Evolutionary conservation across 2,888 invertebrate genomes (phyloP).

Genomic region (Scaptomyza parva): DNA sequence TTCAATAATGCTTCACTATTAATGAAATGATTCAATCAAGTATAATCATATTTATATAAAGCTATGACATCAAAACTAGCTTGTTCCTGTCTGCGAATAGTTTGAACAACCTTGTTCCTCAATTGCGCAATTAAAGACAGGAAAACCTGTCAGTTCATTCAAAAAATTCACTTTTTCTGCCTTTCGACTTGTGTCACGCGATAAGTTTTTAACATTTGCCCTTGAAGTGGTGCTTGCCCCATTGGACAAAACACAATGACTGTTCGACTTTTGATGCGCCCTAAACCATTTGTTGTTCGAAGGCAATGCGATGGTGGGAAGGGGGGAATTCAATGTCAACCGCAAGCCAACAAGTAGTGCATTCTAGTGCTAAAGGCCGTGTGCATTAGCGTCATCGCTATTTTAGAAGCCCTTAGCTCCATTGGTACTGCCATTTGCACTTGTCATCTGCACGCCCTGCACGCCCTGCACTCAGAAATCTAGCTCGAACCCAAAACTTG

Average conservation of each 20-base stretch:
- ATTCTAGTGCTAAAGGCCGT: conserved; percentile 10
- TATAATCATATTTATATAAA: too few species aligned
- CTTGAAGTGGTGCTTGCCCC: conserved; percentile 24
- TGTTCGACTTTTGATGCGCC: not conserved
- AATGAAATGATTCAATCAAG: too few species aligned
- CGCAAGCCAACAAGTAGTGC: conserved; percentile 19
- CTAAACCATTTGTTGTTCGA: conserved; percentile 22
- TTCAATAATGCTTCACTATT: not conserved
- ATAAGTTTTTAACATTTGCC: conserved; percentile 37
- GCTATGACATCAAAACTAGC: too few species aligned
- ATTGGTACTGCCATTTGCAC: conserved; percentile 31
- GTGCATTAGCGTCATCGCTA: conserved; percentile 51
- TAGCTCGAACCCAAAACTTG: not conserved
- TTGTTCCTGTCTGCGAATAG: not conserved
- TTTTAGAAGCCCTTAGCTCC: conserved; percentile 6
- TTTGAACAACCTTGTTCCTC: not conserved
- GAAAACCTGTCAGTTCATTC: conserved; percentile 21
- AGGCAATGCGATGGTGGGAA: not conserved
- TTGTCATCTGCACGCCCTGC: conserved; percentile 52
- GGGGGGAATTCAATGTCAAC: conserved; percentile 45
- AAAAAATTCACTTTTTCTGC: conserved; percentile 36
- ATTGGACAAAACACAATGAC: conserved; percentile 11
- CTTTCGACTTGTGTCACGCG: conserved; percentile 14
- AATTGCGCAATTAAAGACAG: conserved; percentile 1
- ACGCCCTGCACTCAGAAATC: conserved; percentile 40